These are phyloP conservation scores for Cercopithecus petaurista DNA, from an alignment of 2,797 vertebrate genomes.

Conservation along the genomic window DNA sequence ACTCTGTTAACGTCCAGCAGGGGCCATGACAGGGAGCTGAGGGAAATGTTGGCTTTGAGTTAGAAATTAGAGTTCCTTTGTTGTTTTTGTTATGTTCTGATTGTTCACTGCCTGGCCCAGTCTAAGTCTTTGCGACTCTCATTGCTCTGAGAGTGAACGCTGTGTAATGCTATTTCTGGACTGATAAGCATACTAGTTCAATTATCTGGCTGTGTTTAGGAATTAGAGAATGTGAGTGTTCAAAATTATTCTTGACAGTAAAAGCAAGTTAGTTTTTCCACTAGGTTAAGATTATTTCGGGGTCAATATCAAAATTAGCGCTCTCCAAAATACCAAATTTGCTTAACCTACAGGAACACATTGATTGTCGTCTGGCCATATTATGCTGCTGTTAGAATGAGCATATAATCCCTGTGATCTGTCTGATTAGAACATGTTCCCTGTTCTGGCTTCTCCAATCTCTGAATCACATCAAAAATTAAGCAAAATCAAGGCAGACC, in stretches of 20 bases:
- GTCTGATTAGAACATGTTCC: neutral
- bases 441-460: neutral
- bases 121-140: neutral
- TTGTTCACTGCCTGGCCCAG: neutral
- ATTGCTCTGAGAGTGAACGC: rapidly evolving
- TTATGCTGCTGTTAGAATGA: neutral
- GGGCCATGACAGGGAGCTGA: neutral
- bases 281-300: neutral
- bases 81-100: neutral
- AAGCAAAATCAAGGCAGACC: neutral
- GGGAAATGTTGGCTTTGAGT: neutral
- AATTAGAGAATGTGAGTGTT: neutral
- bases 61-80: neutral
- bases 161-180: neutral
- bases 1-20: too few relatives aligned
- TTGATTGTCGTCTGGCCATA: neutral
- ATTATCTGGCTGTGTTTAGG: neutral
- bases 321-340: neutral
- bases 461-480: neutral
- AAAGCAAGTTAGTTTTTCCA: neutral
- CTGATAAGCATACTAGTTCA: neutral
- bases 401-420: too few relatives aligned
- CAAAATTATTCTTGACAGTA: neutral
- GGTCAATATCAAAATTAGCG: neutral
- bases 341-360: neutral